Evolutionary conservation across 2,797 vertebrate species (phyloP).

Genomic region (Spinus olivaceus): DNA sequence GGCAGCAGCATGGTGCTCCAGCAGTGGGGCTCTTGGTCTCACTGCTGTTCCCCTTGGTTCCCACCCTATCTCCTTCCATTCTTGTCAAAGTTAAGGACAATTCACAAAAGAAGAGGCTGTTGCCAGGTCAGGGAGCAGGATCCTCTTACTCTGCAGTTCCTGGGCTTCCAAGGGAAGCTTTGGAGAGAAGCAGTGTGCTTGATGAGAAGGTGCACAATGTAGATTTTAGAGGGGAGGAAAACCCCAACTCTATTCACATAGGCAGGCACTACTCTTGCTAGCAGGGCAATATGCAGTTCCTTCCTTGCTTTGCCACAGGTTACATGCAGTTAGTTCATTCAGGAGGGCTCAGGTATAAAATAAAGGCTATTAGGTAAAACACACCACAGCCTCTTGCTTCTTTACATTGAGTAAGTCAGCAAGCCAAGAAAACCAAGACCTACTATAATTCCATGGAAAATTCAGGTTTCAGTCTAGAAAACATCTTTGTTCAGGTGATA

Average conservation of each 20-base stretch:
- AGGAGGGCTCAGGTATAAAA: neutral
- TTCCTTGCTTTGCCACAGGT: neutral
- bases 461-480: neutral
- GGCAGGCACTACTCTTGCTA: neutral
- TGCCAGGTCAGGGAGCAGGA: neutral
- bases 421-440: neutral
- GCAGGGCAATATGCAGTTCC: neutral
- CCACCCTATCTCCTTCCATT: neutral
- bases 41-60: neutral
- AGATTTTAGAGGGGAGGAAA: neutral
- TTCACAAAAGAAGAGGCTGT: neutral
- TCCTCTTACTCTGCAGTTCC: neutral
- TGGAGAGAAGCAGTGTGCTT: neutral
- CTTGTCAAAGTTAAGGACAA: constrained; percentile 14
- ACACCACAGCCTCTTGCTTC: neutral
- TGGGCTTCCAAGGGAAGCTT: neutral
- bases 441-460: neutral
- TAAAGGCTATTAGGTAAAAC: neutral
- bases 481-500: neutral
- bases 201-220: neutral
- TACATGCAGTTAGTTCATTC: neutral
- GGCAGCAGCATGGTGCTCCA: neutral
- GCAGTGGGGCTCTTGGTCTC: neutral
- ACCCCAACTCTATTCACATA: fast-evolving
- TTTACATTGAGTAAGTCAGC: neutral